Evolutionary conservation across 2,113 vertebrate species (phyloP).

Genomic region (Balaenoptera acutorostrata): DNA sequence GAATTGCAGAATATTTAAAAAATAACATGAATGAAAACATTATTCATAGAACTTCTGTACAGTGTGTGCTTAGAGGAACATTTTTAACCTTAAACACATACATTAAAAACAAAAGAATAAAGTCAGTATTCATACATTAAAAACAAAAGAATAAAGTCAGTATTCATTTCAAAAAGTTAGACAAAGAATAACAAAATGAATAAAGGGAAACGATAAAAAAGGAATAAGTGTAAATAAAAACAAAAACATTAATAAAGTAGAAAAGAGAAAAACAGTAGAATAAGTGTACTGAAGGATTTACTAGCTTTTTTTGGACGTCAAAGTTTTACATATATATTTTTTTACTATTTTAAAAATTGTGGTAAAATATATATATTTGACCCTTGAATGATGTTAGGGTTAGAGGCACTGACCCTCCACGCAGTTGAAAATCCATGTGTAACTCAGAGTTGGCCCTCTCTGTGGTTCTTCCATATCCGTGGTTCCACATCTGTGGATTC

Average conservation of each 20-base stretch:
- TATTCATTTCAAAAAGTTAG: background rate
- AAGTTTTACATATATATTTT: background rate
- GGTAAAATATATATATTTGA: background rate
- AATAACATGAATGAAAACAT: background rate
- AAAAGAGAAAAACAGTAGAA: background rate
- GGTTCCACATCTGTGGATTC: background rate
- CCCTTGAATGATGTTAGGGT: background rate
- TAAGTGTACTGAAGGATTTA: background rate
- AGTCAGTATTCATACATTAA: background rate
- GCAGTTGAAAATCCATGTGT: background rate
- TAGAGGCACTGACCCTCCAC: background rate
- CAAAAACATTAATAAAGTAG: background rate
- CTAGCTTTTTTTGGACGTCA: background rate
- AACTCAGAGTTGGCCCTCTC: background rate
- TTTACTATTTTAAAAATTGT: background rate
- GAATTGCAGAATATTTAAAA: background rate
- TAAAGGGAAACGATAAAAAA: background rate
- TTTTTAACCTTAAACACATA: background rate
- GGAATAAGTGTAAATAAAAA: background rate
- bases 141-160: background rate
- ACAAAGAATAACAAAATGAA: background rate
- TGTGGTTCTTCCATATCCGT: too few species aligned
- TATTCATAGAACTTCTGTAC: background rate
- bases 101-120: background rate
- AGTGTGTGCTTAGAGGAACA: background rate